phyloP scores from a whole-genome alignment of 2,113 vertebrate genomes.

The Promerops cafer region DNA sequence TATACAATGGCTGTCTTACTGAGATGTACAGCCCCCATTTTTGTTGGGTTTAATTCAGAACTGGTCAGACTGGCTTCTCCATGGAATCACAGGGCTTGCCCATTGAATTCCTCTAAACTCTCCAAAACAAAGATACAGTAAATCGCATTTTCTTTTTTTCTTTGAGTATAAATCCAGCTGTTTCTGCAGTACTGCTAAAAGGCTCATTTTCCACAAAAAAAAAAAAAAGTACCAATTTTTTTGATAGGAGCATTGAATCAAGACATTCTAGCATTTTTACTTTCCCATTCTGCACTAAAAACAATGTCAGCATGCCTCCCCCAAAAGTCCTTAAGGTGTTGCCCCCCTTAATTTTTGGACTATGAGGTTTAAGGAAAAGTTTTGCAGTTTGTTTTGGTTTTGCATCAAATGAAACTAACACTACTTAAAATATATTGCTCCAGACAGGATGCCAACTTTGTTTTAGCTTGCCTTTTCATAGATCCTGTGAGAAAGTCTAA shows the following conservation, averaged over 20 bases:
- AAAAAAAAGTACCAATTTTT: background rate
- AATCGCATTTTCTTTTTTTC: constrained; percentile 5
- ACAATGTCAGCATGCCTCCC: background rate
- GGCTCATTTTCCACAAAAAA: background rate
- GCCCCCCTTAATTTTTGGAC: background rate
- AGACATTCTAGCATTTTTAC: background rate
- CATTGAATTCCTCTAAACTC: background rate
- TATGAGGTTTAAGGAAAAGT: background rate
- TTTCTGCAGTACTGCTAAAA: background rate
- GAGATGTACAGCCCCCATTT: background rate
- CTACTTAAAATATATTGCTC: background rate
- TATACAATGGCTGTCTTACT: background rate
- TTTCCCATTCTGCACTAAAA: background rate
- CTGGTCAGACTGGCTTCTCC: background rate
- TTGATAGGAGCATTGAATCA: background rate
- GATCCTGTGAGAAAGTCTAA: background rate
- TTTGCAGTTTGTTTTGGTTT: background rate
- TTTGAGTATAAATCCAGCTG: constrained; percentile 4
- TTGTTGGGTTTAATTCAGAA: constrained; percentile 38
- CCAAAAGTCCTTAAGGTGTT: background rate
- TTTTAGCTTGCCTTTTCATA: background rate
- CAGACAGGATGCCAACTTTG: background rate
- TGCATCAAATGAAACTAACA: background rate
- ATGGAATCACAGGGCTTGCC: background rate
- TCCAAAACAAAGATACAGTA: constrained; percentile 52